These are phyloP conservation scores for Prionailurus bengalensis DNA, from an alignment of 2,113 vertebrate species.

Conservation along the genomic window DNA sequence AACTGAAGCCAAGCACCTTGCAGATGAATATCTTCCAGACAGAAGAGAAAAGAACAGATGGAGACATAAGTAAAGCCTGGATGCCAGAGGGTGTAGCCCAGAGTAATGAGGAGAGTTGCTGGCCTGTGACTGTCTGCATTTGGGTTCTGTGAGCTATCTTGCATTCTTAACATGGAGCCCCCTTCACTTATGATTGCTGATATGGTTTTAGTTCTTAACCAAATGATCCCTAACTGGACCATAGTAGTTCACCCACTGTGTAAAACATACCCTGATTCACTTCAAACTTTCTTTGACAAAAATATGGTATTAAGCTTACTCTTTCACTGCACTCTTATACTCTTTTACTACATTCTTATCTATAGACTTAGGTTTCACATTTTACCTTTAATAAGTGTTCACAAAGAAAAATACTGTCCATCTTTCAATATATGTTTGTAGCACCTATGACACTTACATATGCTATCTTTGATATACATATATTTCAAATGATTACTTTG, in stretches of 20 bases:
- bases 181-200: neutral
- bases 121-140: fast-evolving
- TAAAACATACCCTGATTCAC: neutral
- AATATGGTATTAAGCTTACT: neutral
- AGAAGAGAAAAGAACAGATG: neutral
- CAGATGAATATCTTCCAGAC: neutral
- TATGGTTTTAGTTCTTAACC: neutral
- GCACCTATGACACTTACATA: neutral
- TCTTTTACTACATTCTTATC: neutral
- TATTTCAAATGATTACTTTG: neutral
- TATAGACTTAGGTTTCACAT: neutral
- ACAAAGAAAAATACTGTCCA: neutral
- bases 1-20: neutral
- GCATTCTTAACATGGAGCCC: neutral
- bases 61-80: neutral
- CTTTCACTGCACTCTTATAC: neutral
- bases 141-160: neutral
- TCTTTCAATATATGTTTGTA: neutral
- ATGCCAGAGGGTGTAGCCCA: neutral
- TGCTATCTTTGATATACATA: neutral
- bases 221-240: neutral
- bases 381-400: neutral
- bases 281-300: neutral
- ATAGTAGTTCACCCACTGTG: neutral
- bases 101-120: neutral